Evolutionary conservation across 1,140 invertebrate species (phyloP), one percentile per base, ranked within the genome.

Genomic region (Pemphigus obesinymphae): DNA sequence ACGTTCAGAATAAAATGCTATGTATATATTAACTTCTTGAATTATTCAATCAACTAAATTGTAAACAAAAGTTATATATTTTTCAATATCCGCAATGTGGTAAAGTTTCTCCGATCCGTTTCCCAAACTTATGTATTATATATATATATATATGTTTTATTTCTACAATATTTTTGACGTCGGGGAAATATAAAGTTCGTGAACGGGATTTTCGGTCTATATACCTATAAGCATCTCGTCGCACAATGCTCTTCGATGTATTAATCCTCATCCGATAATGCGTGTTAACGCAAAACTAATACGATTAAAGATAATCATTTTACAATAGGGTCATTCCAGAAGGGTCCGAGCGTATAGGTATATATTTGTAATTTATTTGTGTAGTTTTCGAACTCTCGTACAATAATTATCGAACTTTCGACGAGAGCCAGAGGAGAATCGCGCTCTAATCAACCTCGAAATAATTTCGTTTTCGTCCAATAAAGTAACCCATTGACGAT

Each of bases 1-100:
- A n/a, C 23, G 15, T 70, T 45, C 37, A 20, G 34, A 66, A 37
- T 20, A 11, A 37, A n/a, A 66, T 34, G 3, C 37, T 43, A 40
- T 68, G n/a, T n/a, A n/a, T n/a, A n/a, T n/a, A n/a, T n/a, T n/a
- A n/a, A 68, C 66, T 68, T 43, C 26, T 48, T 72, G 26, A 45
- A 72, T 72, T 72, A 72, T 72, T 72, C 23, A 72, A 72, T 45
- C 66, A 23, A 45, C 66, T 29, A 31, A 48, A 48, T 45, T 26
- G 31, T 72, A 10, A 72, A 48, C 20, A 4, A 10, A 17, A 72
- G 40, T 72, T 20, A 11, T 48, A 43, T 72, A 45, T 72, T 72
- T 48, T 34, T 40, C 37, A 5, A n/a, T 23, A 45, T 23, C 1
- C 10, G 34, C 63, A 68, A 15, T 23, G 10, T 26, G 34, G 34